Conservation (phyloP, 2,797 vertebrate genomes). For the Arctocebus calabarensis region DNA sequence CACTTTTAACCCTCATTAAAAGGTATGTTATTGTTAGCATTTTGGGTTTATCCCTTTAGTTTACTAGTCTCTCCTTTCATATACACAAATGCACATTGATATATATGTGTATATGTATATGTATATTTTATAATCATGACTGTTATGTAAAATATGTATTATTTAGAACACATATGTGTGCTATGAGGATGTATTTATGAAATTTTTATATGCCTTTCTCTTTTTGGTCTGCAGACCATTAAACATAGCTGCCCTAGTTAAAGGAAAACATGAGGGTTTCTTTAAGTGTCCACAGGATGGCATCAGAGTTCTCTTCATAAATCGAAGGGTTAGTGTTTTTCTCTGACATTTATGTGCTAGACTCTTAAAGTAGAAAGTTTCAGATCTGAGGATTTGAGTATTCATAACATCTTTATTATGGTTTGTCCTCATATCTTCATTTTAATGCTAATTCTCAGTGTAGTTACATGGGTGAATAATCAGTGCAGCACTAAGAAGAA, state of each 20-base stretch:
- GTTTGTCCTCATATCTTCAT: constrained; percentile 62
- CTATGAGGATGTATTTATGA: neutral
- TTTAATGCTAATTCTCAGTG: constrained; percentile 70
- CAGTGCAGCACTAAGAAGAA: constrained; percentile 53
- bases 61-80: neutral
- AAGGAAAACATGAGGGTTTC: constrained; percentile 58
- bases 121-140: neutral
- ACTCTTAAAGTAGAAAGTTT: constrained; percentile 73
- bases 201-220: neutral
- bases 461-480: constrained; percentile 69
- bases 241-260: constrained; percentile 13
- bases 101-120: no score
- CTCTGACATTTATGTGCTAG: constrained; percentile 71
- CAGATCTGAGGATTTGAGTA: constrained; percentile 64
- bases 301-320: constrained; percentile 67
- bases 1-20: neutral
- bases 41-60: neutral
- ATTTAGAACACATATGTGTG: neutral
- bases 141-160: neutral
- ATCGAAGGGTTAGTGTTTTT: constrained; percentile 66
- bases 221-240: constrained; percentile 2
- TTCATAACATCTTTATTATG: constrained; percentile 71
- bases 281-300: constrained; percentile 68
- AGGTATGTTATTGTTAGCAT: neutral
- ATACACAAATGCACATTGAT: neutral